A percentile compares a stretch with the other conserved stretches of the same genome.
phyloP scores from a whole-genome alignment of 2,888 invertebrate species.

The Cosmia trapezina region DNA sequence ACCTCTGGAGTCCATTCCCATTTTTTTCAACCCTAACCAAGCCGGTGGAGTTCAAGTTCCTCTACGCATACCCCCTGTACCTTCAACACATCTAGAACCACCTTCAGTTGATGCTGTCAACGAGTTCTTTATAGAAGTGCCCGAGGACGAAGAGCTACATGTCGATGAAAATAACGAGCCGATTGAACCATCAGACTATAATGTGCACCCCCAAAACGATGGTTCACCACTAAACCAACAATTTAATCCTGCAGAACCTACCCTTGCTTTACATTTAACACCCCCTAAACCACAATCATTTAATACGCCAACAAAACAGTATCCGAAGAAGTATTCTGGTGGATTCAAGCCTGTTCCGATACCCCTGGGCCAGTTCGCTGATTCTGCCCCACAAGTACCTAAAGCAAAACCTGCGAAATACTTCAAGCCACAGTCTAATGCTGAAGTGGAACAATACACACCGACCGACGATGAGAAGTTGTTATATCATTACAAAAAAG shows the following conservation, averaged over 20 bases:
- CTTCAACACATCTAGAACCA: constrained; percentile 80
- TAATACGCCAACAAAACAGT: constrained; percentile 88
- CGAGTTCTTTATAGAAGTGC: constrained; percentile 79
- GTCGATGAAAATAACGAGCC: constrained; percentile 78
- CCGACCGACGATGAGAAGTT: constrained; percentile 82
- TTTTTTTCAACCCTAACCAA: constrained; percentile 66
- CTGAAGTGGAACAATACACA: constrained; percentile 74
- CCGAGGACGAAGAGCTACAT: constrained; percentile 86
- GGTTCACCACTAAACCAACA: constrained; percentile 68
- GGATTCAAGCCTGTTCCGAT: constrained; percentile 86
- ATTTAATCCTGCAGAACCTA: constrained; percentile 76
- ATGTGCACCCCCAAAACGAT: constrained; percentile 53
- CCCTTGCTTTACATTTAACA: constrained; percentile 75
- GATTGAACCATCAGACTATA: constrained; percentile 57
- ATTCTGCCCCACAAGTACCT: constrained; percentile 78
- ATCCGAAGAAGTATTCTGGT: constrained; percentile 91
- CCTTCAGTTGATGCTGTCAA: constrained; percentile 80
- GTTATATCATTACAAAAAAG: constrained; percentile 85
- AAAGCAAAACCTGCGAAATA: constrained; percentile 84
- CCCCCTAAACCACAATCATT: constrained; percentile 77
- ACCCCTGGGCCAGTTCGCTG: constrained; percentile 80
- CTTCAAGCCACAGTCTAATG: constrained; percentile 78
- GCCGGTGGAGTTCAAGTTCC: constrained; percentile 50
- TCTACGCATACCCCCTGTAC: constrained; percentile 71
- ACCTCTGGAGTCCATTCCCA: constrained; percentile 66